Evolutionary conservation across 2,888 invertebrate genomes (phyloP).

Genomic region (Leptopilina drosophilae): DNA sequence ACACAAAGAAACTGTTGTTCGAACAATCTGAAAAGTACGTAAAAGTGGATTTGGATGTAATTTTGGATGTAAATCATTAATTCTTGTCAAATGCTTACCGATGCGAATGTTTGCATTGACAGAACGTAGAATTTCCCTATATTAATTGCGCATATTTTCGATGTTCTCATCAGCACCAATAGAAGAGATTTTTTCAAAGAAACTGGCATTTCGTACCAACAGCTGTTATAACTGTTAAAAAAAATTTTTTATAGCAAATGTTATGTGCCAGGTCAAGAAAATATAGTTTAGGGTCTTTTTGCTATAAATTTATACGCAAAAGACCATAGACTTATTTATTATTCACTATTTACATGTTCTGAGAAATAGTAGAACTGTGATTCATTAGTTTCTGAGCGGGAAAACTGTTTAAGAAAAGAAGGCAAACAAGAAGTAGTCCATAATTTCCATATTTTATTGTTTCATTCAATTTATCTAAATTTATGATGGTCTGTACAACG

Average conservation of each 20-base stretch:
- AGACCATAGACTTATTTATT: too few relatives aligned
- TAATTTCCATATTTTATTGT: background rate
- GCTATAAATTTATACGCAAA: too few relatives aligned
- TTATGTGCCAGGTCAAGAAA: background rate
- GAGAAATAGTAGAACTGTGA: background rate
- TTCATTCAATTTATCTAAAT: background rate
- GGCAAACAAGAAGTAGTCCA: background rate
- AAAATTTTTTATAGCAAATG: background rate
- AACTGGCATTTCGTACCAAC: conserved; percentile 2
- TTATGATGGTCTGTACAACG: background rate
- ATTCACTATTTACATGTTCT: background rate
- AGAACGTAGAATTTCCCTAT: background rate
- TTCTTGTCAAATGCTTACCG: background rate
- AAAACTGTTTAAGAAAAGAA: background rate
- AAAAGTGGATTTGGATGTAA: too few relatives aligned
- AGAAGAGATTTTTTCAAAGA: background rate
- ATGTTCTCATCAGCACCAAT: background rate
- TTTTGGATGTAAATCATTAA: too few relatives aligned
- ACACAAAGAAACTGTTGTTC: too few relatives aligned
- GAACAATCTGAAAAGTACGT: too few relatives aligned
- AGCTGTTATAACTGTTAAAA: background rate
- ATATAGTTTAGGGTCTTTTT: too few relatives aligned
- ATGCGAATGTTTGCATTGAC: background rate
- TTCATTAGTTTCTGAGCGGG: background rate
- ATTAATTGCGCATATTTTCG: background rate